Evolutionary conservation across 2,888 invertebrate species (phyloP), one percentile per base, ranked within the genome.

Genomic region (Sinopyrophorus schimmeli): DNA sequence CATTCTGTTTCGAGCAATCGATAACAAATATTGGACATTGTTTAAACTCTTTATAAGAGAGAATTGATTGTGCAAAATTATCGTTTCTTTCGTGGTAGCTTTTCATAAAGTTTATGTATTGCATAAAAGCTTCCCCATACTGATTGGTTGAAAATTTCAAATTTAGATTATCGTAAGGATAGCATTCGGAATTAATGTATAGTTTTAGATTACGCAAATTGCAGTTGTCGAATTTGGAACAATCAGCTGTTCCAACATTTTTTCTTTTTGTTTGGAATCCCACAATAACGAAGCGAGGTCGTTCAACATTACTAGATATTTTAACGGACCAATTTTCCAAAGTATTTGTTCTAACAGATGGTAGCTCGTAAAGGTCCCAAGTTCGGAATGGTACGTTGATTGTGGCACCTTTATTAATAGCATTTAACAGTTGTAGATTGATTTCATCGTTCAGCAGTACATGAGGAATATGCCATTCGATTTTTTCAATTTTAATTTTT

Each of bases 311-410:
- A 9, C 42, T 32, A 7, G 18, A 14, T 9, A 67, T 68, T 52
- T 66, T 65, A 2, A 66, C 46, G 2, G 61, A 47, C 67, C 69
- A 68, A 10, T 16, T 18, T 26, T 26, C 34, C n/a, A 4, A 10
- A 11, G 26, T 32, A n/a, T 17, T 16, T 9, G 18, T 7, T 9
- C 5, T 20, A 4, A 12, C 60, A 47, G 48, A 65, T 1, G 69
- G 69, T 54, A 66, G 68, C 54, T 69, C 67, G 50, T 66, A 65
- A 14, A 69, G 32, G 42, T 68, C 65, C 68, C 68, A 70, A 11
- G 60, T 65, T 40, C 70, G 51, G 44, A 40, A 40, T n/a, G 40
- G 20, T 10, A 40, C 20, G 5, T 12, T 20, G 15, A 40, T 40
- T 2, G 18, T 31, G 23, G 17, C n/a, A n/a, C n/a, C n/a, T n/a